phyloP scores from a whole-genome alignment of 2,888 invertebrate genomes.

The Willowsia nigromaculata region DNA sequence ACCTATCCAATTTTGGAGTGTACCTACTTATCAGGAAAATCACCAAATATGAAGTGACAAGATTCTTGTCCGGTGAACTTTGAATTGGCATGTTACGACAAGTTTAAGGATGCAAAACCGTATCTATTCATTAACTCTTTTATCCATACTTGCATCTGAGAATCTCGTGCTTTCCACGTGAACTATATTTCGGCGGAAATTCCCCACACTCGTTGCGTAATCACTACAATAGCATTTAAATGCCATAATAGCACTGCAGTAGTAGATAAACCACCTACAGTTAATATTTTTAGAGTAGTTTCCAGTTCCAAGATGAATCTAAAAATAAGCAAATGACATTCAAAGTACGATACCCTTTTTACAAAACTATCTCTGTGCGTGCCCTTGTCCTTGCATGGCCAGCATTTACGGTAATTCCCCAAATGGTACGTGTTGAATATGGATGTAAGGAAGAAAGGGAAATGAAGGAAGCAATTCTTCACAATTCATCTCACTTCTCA shows the following conservation, averaged over 20 bases:
- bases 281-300: not conserved
- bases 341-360: not conserved
- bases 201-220: not conserved
- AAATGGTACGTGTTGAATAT: not conserved
- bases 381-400: not conserved
- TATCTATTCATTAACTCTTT: not conserved
- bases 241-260: not conserved
- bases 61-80: conserved; percentile 19
- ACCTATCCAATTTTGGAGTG: not conserved
- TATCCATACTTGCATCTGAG: not conserved
- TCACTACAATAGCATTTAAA: not conserved
- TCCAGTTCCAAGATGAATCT: not conserved
- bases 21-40: not conserved
- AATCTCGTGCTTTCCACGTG: conserved; percentile 25
- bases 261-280: too few relatives aligned
- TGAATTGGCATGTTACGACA: not conserved
- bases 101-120: too few relatives aligned
- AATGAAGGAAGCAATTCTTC: not conserved
- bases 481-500: too few relatives aligned
- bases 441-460: not conserved
- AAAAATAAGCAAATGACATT: not conserved
- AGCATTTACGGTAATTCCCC: not conserved
- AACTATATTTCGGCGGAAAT: not conserved
- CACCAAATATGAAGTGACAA: conserved; percentile 4
- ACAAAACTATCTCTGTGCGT: not conserved